Base-by-base conservation (phyloP, 64 coral and sea anemone genomes). In the Catalaphyllia jardinei region DNA sequence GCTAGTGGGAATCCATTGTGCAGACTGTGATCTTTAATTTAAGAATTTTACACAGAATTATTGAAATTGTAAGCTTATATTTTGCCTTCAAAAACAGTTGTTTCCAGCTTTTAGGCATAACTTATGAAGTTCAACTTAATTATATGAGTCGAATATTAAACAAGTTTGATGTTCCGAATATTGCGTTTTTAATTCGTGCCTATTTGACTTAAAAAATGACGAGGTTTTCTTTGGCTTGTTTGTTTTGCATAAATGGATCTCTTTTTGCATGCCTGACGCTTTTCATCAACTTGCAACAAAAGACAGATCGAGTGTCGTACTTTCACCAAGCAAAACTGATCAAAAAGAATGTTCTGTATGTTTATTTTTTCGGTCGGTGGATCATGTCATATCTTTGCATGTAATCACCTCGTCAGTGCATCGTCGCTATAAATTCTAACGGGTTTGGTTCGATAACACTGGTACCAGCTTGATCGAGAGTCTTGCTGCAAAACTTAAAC, bases 1-100 rank as follows among this genome's bases (percentile, higher is more conserved):
- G 22, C 60, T 22, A 17, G 81, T 69, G 8, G 63, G 81, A 51
- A 39, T 27, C 39, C 8, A 71, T 85, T 85, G 62, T 85, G 35
- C 18, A 85, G 22, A 24, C 5, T 13, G 81, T 52, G 81, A 85
- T 85, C 81, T 71, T 69, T 85, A 69, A 85, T 27, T 85, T 85
- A 65, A 84, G 29, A 84, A 71, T 85, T 81, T 71, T 85, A 71
- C 81, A 29, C 62, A 85, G 81, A 83, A 85, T 85, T 85, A 29
- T 51, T 71, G 24, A 16, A 33, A 50, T 71, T 28, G 2, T 57
- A 71, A 54, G 31, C 63, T 51, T 51, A 12, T n/a, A 20, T 51
- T 65, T 64, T 28, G 31, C 31, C 25, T 80, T 46, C 67, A 1
- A 11, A 71, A 7, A 38, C 39, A 22, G 33, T 85, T 63, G 20